phyloP scores from a whole-genome alignment of 92 coral and sea anemone genomes.

The Zoanthus sociatus region DNA sequence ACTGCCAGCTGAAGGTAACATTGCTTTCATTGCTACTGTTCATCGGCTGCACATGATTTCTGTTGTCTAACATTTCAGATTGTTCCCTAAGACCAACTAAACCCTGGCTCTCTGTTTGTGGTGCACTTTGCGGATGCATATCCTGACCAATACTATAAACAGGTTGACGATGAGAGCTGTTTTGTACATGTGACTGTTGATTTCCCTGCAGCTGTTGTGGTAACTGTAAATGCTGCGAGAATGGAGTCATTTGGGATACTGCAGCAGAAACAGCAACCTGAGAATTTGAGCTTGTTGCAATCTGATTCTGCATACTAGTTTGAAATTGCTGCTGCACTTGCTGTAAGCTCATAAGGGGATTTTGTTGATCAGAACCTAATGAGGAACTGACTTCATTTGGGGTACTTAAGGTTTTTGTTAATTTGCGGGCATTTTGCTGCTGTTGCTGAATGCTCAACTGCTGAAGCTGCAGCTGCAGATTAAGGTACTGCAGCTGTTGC shows the following conservation, averaged over 20 bases:
- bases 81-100: slow-evolving; percentile 45
- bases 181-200: slow-evolving; percentile 41
- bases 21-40: slow-evolving; percentile 55
- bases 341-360: slow-evolving; percentile 15
- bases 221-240: slow-evolving; percentile 39
- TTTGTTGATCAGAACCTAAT: slow-evolving; percentile 37
- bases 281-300: slow-evolving; percentile 58
- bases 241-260: slow-evolving; percentile 20
- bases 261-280: slow-evolving; percentile 38
- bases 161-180: not conserved
- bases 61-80: slow-evolving; percentile 38
- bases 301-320: slow-evolving; percentile 49
- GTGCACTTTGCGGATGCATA: slow-evolving; percentile 38
- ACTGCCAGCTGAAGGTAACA: slow-evolving; percentile 58
- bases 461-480: slow-evolving; percentile 91
- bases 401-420: slow-evolving; percentile 32
- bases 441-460: slow-evolving; percentile 77
- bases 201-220: slow-evolving; percentile 40
- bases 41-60: slow-evolving; percentile 20
- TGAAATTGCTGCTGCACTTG: slow-evolving; percentile 56
- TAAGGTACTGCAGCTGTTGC: slow-evolving; percentile 93
- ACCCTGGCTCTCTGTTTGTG: slow-evolving; percentile 47
- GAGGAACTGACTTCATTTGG: slow-evolving; percentile 36
- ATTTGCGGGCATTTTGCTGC: slow-evolving; percentile 61
- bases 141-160: slow-evolving; percentile 34